phyloP scores from a whole-genome alignment of 2,888 invertebrate genomes.

The Prosopocoilus inquinatus region DNA sequence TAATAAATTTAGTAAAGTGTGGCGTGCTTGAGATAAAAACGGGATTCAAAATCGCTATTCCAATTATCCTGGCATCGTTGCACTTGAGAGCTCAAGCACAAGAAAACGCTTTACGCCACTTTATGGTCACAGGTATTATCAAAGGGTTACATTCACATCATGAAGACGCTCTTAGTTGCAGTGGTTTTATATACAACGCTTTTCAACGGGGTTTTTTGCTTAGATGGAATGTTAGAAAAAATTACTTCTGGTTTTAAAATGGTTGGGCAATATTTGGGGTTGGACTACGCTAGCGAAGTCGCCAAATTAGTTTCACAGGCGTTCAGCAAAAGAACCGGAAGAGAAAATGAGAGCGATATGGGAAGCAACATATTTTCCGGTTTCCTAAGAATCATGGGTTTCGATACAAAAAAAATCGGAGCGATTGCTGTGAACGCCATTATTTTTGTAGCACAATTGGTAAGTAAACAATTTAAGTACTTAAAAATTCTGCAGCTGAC shows the following conservation, averaged over 20 bases:
- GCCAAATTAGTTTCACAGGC: conserved; percentile 61
- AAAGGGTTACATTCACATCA: neutral
- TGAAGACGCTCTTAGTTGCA: neutral
- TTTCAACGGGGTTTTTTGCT: neutral
- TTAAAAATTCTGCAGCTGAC: neutral
- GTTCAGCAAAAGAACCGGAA: conserved; percentile 45
- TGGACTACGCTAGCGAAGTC: conserved; percentile 56
- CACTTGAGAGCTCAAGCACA: conserved; percentile 28
- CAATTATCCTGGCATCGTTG: conserved; percentile 19
- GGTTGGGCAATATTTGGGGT: conserved; percentile 53
- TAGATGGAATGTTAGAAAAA: conserved; percentile 45
- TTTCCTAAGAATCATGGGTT: conserved; percentile 69
- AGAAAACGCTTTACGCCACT: conserved; percentile 5
- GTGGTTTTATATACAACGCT: conserved; percentile 6
- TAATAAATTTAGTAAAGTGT: too few species aligned
- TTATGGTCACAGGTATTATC: neutral
- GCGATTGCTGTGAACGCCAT: conserved; percentile 81
- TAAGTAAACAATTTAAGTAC: conserved; percentile 47
- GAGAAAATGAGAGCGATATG: conserved; percentile 18
- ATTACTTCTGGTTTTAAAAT: conserved; percentile 53
- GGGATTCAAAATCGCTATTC: conserved; percentile 10
- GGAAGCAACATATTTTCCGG: conserved; percentile 44
- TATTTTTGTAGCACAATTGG: conserved; percentile 82
- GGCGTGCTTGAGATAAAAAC: neutral
- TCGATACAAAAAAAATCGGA: conserved; percentile 73